phyloP scores from a whole-genome alignment of 2,113 vertebrate species.

The Platichthys flesus region DNA sequence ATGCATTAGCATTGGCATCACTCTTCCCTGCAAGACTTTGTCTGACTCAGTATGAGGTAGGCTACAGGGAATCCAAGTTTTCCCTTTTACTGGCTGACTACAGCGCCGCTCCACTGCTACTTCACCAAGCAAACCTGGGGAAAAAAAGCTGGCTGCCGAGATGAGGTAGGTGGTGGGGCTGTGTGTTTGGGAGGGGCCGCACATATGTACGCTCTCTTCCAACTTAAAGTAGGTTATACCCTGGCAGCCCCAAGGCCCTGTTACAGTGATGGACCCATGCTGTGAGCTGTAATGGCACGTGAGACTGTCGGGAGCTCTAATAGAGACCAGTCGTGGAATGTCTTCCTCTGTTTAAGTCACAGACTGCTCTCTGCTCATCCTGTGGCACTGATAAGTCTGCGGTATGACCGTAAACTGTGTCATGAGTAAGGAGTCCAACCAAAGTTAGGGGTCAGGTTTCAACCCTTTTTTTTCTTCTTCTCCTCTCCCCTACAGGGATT shows the following conservation, averaged over 20 bases:
- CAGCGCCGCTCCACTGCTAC: slow-evolving; percentile 20
- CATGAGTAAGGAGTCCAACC: slow-evolving; percentile 1
- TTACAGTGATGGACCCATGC: slow-evolving; percentile 44
- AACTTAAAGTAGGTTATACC: slow-evolving; percentile 44
- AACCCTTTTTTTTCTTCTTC: background rate
- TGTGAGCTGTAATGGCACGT: slow-evolving; percentile 68
- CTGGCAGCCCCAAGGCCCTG: slow-evolving; percentile 46
- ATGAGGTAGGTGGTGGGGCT: slow-evolving; percentile 53
- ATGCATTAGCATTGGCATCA: slow-evolving; percentile 41
- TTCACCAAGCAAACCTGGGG: slow-evolving; percentile 47
- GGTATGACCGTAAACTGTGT: background rate
- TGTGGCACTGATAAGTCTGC: slow-evolving; percentile 46
- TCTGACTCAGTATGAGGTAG: slow-evolving; percentile 54
- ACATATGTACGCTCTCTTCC: slow-evolving; percentile 17
- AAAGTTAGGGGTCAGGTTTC: background rate
- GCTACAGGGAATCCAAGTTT: slow-evolving; percentile 46
- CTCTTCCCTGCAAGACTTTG: slow-evolving; percentile 27
- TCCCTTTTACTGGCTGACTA: slow-evolving; percentile 55
- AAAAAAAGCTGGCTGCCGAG: slow-evolving; percentile 22
- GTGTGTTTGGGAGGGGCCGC: slow-evolving; percentile 36
- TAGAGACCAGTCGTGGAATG: slow-evolving; percentile 73
- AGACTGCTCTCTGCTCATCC: slow-evolving; percentile 48
- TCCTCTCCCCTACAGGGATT: background rate
- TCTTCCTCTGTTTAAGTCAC: slow-evolving; percentile 60
- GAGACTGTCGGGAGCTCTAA: slow-evolving; percentile 71